phyloP scores from a whole-genome alignment of 2,113 vertebrate genomes.

The Todiramphus chloris region DNA sequence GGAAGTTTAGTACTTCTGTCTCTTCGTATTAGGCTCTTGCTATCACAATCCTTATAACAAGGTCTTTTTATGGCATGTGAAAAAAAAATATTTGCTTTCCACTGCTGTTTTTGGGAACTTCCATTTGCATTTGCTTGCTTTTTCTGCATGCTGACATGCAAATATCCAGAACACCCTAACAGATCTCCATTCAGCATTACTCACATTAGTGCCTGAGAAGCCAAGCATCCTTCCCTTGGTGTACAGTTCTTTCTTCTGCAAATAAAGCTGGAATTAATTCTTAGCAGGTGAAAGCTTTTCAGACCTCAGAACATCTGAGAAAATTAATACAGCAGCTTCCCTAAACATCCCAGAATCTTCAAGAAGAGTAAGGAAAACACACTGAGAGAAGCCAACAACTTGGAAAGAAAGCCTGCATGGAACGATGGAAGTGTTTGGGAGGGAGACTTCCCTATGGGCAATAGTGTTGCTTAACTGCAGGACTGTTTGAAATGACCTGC shows the following conservation, averaged over 20 bases:
- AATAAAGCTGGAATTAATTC: not conserved
- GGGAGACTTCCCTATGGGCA: not conserved
- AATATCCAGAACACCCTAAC: not conserved
- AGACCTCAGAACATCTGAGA: not conserved
- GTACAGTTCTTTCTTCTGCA: not conserved
- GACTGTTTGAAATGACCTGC: not conserved
- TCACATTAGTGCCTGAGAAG: not conserved
- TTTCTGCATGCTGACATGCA: conserved; percentile 21
- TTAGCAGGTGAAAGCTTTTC: not conserved
- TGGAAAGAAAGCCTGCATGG: not conserved
- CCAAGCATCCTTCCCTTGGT: not conserved
- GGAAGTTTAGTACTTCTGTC: not conserved
- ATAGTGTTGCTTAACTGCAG: not conserved
- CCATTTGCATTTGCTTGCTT: conserved; percentile 59
- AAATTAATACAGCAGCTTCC: not conserved
- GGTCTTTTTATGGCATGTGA: not conserved
- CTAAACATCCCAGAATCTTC: not conserved
- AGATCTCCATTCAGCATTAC: conserved; percentile 24
- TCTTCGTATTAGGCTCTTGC: not conserved
- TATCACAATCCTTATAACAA: not conserved
- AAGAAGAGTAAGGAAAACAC: not conserved
- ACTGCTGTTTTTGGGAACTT: conserved; percentile 25
- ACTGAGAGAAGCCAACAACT: not conserved
- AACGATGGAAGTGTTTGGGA: not conserved
- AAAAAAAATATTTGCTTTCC: conserved; percentile 23